These are phyloP conservation scores for Vanessa tameamea DNA, from an alignment of 1,140 invertebrate genomes.

Conservation along the genomic window DNA sequence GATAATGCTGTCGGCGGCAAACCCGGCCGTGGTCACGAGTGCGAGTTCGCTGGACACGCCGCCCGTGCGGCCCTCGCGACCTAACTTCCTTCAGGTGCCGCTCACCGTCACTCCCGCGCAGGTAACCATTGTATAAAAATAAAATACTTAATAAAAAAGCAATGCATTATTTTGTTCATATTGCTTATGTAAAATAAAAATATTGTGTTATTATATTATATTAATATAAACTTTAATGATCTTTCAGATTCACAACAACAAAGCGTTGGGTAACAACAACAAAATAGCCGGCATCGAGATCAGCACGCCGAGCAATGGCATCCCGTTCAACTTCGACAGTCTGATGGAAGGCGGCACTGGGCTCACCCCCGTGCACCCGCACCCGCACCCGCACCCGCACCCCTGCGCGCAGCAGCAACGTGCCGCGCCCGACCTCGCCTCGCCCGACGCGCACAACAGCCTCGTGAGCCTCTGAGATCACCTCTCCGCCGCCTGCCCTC, in stretches of 20 bases:
- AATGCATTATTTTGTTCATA: neutral
- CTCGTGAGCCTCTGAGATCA: constrained; percentile 72
- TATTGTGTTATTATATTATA: no score
- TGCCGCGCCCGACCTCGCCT: constrained; percentile 64
- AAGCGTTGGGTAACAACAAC: constrained; percentile 73
- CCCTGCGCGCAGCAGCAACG: constrained; percentile 75
- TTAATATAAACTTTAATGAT: no score
- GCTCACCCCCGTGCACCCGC: constrained; percentile 90
- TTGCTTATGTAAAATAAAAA: no score
- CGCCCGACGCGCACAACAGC: constrained; percentile 62
- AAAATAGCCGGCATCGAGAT: constrained; percentile 90
- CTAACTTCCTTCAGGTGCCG: constrained; percentile 84
- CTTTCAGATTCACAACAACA: constrained; percentile 70
- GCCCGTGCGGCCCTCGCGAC: constrained; percentile 83
- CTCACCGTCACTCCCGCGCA: constrained; percentile 72
- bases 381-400: constrained; percentile 81
- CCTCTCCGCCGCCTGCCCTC: constrained; percentile 39
- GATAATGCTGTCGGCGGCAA: constrained; percentile 78
- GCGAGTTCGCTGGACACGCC: constrained; percentile 66
- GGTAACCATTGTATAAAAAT: constrained; percentile 51
- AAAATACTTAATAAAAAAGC: neutral
- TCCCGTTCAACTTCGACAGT: constrained; percentile 94
- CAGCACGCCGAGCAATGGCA: constrained; percentile 92
- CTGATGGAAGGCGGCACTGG: constrained; percentile 96
- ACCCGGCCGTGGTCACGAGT: constrained; percentile 65